Conservation (phyloP, 2,113 vertebrate species). For the Lonchura striata region DNA sequence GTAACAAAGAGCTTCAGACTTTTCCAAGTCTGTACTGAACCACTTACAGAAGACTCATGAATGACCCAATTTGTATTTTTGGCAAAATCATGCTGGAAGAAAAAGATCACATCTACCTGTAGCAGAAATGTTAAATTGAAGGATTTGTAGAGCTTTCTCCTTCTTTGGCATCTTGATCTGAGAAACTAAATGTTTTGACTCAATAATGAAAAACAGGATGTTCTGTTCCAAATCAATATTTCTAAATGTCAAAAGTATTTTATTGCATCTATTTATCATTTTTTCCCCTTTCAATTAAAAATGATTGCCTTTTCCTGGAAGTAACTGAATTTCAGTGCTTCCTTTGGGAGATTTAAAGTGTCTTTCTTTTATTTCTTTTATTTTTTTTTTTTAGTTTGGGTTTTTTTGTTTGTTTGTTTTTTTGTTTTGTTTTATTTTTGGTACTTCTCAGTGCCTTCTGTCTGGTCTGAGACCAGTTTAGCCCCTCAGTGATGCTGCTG, state of each 20-base stretch:
- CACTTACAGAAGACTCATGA: neutral
- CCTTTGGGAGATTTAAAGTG: neutral
- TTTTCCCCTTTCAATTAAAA: neutral
- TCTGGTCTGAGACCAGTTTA: neutral
- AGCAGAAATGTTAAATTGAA: neutral
- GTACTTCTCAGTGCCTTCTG: neutral
- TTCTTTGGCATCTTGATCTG: neutral
- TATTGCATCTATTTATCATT: too few species aligned
- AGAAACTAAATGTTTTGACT: neutral
- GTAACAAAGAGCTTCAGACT: neutral
- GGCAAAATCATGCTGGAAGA: neutral
- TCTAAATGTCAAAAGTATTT: neutral
- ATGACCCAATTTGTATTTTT: neutral
- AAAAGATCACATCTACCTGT: neutral
- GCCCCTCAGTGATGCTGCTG: rapidly evolving
- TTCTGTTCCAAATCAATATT: neutral
- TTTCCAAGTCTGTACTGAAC: neutral
- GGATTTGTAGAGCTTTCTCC: neutral
- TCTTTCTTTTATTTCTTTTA: neutral
- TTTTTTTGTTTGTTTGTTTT: neutral
- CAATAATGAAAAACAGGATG: neutral
- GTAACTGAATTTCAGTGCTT: neutral
- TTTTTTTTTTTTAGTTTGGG: too few species aligned
- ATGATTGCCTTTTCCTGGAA: neutral
- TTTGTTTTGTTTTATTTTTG: neutral